Conservation (phyloP, 1,140 invertebrate species). For the Zaprionus inermis region DNA sequence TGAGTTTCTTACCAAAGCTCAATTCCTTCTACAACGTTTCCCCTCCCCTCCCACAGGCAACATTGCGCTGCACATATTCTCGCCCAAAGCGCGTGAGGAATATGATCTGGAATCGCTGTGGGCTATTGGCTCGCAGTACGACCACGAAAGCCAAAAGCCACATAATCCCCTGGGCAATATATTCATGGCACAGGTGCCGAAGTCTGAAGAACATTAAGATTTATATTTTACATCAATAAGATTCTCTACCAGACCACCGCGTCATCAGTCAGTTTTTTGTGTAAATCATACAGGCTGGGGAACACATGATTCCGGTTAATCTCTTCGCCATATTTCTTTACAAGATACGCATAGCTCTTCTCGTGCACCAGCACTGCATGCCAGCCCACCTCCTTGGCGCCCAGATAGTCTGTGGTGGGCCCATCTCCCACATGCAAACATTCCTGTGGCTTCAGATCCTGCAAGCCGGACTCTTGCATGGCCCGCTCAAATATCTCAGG, state of each 20-base stretch:
- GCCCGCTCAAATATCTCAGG: slow-evolving; percentile 90
- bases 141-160: slow-evolving; percentile 88
- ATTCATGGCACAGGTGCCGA: slow-evolving; percentile 50
- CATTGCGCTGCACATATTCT: slow-evolving; percentile 96
- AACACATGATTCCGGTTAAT: slow-evolving; percentile 74
- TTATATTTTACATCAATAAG: slow-evolving; percentile 3
- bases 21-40: no score
- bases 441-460: slow-evolving; percentile 85
- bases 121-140: slow-evolving; percentile 93
- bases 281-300: slow-evolving; percentile 81
- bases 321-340: slow-evolving; percentile 69
- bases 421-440: slow-evolving; percentile 94
- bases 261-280: slow-evolving; percentile 74
- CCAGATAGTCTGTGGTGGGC: slow-evolving; percentile 90
- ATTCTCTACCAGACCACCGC: slow-evolving; percentile 66
- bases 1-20: neutral
- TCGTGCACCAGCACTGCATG: slow-evolving; percentile 87
- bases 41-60: slow-evolving; percentile 87
- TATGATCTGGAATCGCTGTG: slow-evolving; percentile 97
- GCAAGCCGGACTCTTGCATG: slow-evolving; percentile 84
- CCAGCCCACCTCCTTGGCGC: slow-evolving; percentile 90
- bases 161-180: slow-evolving; percentile 84
- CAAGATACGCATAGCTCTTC: slow-evolving; percentile 68
- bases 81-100: slow-evolving; percentile 87
- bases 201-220: neutral